Evolutionary conservation across 2,113 vertebrate genomes (phyloP).

Genomic region (Bujurquina vittata): DNA sequence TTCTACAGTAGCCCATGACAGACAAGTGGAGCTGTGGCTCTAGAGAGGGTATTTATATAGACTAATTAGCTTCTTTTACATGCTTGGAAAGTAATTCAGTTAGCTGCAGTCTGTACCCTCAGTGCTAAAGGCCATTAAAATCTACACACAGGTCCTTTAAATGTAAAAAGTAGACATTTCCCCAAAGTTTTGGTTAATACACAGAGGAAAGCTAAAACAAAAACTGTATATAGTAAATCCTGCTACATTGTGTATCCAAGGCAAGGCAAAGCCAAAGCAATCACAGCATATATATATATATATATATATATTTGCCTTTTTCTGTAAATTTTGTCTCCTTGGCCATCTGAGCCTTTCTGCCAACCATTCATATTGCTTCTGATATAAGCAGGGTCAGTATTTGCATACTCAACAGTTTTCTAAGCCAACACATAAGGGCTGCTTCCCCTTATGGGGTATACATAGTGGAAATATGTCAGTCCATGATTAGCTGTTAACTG

Average conservation of each 20-base stretch:
- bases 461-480: neutral
- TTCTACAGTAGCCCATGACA: neutral
- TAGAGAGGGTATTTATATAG: too few relatives aligned
- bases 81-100: neutral
- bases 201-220: neutral
- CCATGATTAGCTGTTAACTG: neutral
- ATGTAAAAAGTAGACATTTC: neutral
- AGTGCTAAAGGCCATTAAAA: neutral
- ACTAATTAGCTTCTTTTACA: too few relatives aligned
- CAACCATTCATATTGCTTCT: neutral
- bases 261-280: neutral
- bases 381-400: neutral
- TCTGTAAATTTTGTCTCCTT: neutral
- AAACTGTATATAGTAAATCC: neutral
- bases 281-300: too few relatives aligned
- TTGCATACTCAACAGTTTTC: neutral
- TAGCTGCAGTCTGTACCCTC: neutral
- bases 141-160: neutral
- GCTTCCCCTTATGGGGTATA: neutral
- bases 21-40: neutral
- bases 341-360: neutral
- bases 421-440: neutral
- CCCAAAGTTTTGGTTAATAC: neutral
- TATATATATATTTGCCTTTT: neutral
- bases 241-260: neutral